Conservation (phyloP, 2,797 vertebrate genomes). For the Hyperoplus immaculatus region DNA sequence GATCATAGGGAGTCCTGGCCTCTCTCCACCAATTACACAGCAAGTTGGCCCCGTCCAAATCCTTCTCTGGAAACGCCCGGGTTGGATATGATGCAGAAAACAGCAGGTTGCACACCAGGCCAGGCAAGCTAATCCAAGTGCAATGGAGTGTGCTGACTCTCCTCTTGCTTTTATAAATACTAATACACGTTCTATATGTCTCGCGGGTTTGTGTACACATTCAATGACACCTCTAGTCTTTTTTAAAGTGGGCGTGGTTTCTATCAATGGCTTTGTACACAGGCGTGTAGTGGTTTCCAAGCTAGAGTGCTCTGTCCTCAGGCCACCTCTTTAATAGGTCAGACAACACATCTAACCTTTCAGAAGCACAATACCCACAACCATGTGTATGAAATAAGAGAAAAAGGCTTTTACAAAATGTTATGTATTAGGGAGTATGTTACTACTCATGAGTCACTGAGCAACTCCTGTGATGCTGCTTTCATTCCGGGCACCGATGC, state of each 20-base stretch:
- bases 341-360: constrained; percentile 58
- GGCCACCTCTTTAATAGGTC: constrained; percentile 59
- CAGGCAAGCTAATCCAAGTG: constrained; percentile 72
- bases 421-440: constrained; percentile 16
- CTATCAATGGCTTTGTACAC: constrained; percentile 54
- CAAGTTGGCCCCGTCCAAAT: constrained; percentile 75
- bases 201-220: constrained; percentile 50
- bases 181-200: constrained; percentile 57
- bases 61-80: constrained; percentile 71
- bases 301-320: constrained; percentile 49
- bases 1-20: constrained; percentile 72
- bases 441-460: constrained; percentile 34
- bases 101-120: constrained; percentile 66
- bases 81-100: constrained; percentile 80
- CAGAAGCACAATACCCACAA: constrained; percentile 45
- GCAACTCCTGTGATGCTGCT: constrained; percentile 13
- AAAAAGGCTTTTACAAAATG: constrained; percentile 24
- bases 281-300: constrained; percentile 11
- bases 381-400: constrained; percentile 36
- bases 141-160: constrained; percentile 67
- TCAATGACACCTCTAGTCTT: constrained; percentile 32
- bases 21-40: constrained; percentile 78
- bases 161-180: constrained; percentile 73
- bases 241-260: constrained; percentile 49
- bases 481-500: constrained; percentile 11